Base-by-base conservation (phyloP, 2,113 vertebrate species). In the Antennarius striatus region DNA sequence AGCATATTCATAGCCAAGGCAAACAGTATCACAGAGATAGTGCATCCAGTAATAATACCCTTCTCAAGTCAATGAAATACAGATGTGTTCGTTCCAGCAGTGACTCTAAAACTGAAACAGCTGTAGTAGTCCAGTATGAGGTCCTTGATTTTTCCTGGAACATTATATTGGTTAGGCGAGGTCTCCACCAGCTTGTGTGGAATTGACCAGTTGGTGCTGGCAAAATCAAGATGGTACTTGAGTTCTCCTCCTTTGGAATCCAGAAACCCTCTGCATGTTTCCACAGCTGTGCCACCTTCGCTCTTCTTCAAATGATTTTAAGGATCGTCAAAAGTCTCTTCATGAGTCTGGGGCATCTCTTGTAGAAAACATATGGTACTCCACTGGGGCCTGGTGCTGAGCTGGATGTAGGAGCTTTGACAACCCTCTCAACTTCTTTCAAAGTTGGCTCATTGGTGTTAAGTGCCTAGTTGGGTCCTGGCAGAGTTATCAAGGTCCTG, bases 251-350 rank as follows among this genome's bases (percentile, higher is more conserved):
- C 55, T 56, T 10, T 22, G 45, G 32, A 73, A 22, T 57, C 47
- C 28, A 65, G 3, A 45, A 15, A 10, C 14, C 47, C 51, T 65
- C 53, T 16, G 61, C 61, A 10, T 12, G 17, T 36, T 17, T 45
- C 70, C 48, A 65, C 47, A 59, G 55, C 10, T 58, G 54, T 9
- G 61, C 54, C n/a, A 73, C 70, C 46, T 51, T 51, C 29, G 28
- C 14, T 47, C 55, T 49, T 4, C 49, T 10, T 11, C 43, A 12
- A 1, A 45, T 12, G 8, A 45, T 11, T 11, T 1, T 45, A 6
- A 45, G 10, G 49, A 12, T 3, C 5, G 1, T 51, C 49, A 16
- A 51, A 4, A 28, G 17, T 11, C 10, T 4, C 17, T 51, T 22
- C 17, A 51, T 11, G 17, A 51, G 49, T 11, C 49, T 51, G 3